Evolutionary conservation across 2,888 invertebrate genomes (phyloP).

Genomic region (Nematopogon swammerdamellus): DNA sequence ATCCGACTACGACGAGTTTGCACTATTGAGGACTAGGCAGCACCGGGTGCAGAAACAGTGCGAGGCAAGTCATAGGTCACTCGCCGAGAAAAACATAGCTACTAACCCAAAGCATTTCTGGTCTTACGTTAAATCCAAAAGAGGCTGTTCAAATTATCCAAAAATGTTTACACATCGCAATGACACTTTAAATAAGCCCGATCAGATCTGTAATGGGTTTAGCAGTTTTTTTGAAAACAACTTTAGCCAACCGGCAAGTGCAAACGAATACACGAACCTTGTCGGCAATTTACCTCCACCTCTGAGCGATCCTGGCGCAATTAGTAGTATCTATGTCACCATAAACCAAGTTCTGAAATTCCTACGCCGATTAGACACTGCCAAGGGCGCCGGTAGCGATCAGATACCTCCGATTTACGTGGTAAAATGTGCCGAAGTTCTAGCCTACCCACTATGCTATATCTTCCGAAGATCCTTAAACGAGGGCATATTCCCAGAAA

Average conservation of each 20-base stretch:
- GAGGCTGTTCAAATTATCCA: neutral
- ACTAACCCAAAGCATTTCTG: neutral
- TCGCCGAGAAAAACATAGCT: neutral
- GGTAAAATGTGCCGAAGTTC: neutral
- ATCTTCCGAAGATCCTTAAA: constrained; percentile 3
- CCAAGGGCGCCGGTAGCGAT: constrained; percentile 3
- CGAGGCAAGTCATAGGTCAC: neutral
- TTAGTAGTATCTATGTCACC: neutral
- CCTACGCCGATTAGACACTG: neutral
- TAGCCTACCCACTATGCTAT: neutral
- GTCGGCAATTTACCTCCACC: neutral
- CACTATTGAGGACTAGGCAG: neutral
- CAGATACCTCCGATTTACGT: neutral
- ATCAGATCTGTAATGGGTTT: neutral
- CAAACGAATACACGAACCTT: neutral
- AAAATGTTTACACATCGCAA: neutral
- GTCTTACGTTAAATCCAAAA: neutral
- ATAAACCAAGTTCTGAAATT: neutral
- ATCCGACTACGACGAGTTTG: neutral
- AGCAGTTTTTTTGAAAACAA: neutral
- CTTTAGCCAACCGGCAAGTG: neutral
- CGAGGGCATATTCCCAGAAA: neutral
- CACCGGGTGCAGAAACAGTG: neutral
- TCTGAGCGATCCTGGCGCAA: neutral
- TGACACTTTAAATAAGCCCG: neutral